Conservation (phyloP, 2,797 vertebrate genomes). For the Propithecus perrieri region DNA sequence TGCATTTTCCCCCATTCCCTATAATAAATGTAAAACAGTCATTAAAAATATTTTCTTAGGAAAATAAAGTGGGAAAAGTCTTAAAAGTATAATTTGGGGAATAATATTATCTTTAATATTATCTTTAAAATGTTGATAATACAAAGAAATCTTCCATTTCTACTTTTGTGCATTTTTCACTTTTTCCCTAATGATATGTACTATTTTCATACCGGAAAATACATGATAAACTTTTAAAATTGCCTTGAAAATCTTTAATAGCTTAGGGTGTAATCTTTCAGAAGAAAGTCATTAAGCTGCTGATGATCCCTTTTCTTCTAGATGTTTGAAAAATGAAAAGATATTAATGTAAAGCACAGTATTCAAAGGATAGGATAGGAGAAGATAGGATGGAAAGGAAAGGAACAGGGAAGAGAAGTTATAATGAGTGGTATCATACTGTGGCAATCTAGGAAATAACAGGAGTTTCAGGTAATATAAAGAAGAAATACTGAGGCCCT, state of each 20-base stretch:
- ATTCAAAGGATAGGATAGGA: background rate
- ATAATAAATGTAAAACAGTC: background rate
- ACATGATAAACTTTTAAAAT: background rate
- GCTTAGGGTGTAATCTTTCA: background rate
- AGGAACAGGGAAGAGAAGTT: background rate
- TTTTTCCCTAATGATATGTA: background rate
- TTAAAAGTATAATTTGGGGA: background rate
- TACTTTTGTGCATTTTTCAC: background rate
- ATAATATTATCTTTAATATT: background rate
- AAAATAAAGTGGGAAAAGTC: background rate
- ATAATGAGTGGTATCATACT: background rate
- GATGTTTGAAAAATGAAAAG: background rate
- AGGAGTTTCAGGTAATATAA: background rate
- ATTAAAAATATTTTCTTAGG: background rate
- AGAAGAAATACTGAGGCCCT: background rate
- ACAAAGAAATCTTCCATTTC: background rate
- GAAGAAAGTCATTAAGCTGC: background rate
- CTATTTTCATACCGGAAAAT: background rate
- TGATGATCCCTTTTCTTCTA: background rate
- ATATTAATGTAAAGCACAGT: background rate
- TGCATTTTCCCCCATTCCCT: background rate
- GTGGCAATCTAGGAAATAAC: background rate
- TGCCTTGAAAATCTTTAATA: background rate
- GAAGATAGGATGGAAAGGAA: background rate
- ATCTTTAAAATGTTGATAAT: background rate